Conservation (phyloP, 2,888 invertebrate genomes). For the Acanthococcus lagerstroemiae region DNA sequence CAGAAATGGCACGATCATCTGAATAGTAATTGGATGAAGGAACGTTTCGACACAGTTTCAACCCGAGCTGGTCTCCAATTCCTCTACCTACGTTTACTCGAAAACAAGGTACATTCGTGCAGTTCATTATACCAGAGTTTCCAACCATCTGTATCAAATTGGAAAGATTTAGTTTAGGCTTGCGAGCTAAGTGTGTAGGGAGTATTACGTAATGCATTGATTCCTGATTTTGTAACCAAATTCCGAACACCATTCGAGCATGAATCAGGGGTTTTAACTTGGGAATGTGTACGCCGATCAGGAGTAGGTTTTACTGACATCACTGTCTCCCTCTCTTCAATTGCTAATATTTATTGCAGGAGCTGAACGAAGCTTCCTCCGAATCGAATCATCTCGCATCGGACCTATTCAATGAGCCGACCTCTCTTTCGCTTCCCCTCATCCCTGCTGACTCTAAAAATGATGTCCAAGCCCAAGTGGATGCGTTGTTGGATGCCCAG, state of each 20-base stretch:
- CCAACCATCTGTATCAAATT: conserved; percentile 39
- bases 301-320: no score
- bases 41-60: conserved; percentile 46
- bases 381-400: conserved; percentile 14
- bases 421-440: conserved; percentile 2
- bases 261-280: no score
- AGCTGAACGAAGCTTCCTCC: conserved; percentile 11
- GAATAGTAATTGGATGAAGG: conserved; percentile 50
- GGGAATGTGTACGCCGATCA: no score
- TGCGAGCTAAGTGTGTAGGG: no score
- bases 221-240: no score
- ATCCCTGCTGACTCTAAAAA: conserved; percentile 33
- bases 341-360: neutral
- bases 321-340: no score
- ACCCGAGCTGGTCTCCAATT: conserved; percentile 46
- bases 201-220: no score
- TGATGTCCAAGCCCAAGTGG: conserved; percentile 49
- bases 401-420: conserved; percentile 21
- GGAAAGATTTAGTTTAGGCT: neutral
- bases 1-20: conserved; percentile 50
- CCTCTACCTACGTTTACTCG: conserved; percentile 48
- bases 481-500: conserved; percentile 47
- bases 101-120: conserved; percentile 46
- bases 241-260: no score
- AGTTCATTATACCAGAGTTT: no score